A percentile compares a stretch with the other conserved stretches of the same genome.
These are phyloP conservation scores for Synergus umbraculus DNA, from an alignment of 2,888 invertebrate genomes.

Conservation along the genomic window DNA sequence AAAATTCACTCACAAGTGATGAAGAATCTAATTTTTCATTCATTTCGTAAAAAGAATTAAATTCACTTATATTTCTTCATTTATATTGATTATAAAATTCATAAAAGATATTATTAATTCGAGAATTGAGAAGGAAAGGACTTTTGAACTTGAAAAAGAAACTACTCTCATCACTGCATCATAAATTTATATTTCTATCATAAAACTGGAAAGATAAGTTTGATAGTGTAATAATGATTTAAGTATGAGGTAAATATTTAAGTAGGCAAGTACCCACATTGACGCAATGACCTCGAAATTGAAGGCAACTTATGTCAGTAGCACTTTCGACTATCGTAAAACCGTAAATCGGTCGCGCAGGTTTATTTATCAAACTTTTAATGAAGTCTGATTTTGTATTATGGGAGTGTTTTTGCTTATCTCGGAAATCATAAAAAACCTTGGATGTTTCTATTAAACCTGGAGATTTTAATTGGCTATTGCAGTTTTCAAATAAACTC, in stretches of 20 bases:
- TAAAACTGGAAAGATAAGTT: background rate
- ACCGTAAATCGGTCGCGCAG: constrained; percentile 15
- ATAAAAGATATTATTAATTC: background rate
- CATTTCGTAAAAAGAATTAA: background rate
- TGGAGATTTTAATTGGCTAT: background rate
- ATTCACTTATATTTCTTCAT: background rate
- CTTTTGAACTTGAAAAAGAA: background rate
- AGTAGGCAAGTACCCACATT: background rate
- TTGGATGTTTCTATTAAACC: background rate
- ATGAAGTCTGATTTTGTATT: constrained; percentile 12
- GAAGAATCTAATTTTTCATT: constrained; percentile 17
- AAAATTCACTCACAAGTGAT: constrained; percentile 15
- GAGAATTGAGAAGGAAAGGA: background rate
- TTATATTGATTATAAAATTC: background rate
- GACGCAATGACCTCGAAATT: constrained; percentile 15
- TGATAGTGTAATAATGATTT: background rate
- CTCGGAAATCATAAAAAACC: background rate
- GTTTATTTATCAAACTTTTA: constrained; percentile 34
- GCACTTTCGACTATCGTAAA: constrained; percentile 31
- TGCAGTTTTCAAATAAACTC: background rate
- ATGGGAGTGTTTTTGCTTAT: constrained; percentile 3
- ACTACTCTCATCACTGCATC: background rate
- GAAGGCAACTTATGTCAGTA: constrained; percentile 13
- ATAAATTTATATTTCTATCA: background rate
- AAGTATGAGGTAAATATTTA: background rate